These are phyloP conservation scores for Medauroidea extradentata DNA, from an alignment of 1,140 invertebrate genomes.

Conservation along the genomic window DNA sequence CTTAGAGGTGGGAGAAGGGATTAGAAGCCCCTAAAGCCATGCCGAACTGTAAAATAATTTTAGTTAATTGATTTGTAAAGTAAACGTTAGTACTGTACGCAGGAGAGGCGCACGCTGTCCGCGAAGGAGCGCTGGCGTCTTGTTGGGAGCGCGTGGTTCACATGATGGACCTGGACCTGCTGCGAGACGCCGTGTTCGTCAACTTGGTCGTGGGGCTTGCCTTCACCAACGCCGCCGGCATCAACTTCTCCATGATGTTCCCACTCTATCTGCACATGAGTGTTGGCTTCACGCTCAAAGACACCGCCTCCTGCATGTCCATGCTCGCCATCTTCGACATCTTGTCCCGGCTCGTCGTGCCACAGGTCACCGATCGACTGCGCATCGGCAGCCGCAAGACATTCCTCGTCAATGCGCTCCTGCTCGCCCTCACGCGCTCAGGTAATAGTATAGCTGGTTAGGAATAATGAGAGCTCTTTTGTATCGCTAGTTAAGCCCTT, in stretches of 20 bases:
- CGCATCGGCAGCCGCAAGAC: conserved; percentile 61
- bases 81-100: too few species aligned
- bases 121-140: too few species aligned
- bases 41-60: too few species aligned
- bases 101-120: too few species aligned
- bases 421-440: conserved; percentile 62
- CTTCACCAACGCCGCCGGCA: conserved; percentile 65
- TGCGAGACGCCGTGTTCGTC: conserved; percentile 60
- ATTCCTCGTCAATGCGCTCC: conserved; percentile 62
- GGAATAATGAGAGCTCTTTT: too few species aligned
- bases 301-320: conserved; percentile 64
- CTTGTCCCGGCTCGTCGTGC: conserved; percentile 61
- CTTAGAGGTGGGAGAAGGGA: too few species aligned
- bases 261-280: conserved; percentile 65
- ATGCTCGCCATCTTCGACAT: conserved; percentile 68
- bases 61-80: too few species aligned
- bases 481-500: too few species aligned
- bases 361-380: conserved; percentile 63
- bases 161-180: conserved; percentile 58
- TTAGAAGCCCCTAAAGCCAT: too few species aligned
- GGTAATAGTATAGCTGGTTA: too few species aligned
- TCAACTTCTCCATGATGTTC: conserved; percentile 69
- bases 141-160: not conserved
- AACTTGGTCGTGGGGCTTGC: conserved; percentile 65
- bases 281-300: conserved; percentile 54